Conservation (phyloP, 35 echinoderm and acorn worm genomes). For the Diadema setosum region DNA sequence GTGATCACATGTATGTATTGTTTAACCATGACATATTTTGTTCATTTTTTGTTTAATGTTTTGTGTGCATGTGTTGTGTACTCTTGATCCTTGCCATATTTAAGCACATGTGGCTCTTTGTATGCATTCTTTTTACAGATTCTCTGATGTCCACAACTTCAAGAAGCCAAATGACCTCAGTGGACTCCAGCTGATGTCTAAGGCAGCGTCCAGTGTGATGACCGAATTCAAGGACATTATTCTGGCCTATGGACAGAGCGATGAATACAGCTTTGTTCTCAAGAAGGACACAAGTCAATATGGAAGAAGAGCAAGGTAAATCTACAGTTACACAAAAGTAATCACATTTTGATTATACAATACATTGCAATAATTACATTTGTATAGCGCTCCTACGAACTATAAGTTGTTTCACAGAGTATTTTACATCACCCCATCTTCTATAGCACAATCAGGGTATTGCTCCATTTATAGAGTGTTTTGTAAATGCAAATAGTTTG, state of each 20-base stretch:
- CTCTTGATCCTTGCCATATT: neutral
- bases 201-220: slow-evolving; percentile 82
- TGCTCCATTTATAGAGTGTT: too few species aligned
- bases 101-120: neutral
- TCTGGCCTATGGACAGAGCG: slow-evolving; percentile 93
- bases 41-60: neutral
- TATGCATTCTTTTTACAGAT: slow-evolving; percentile 22
- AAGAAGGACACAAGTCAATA: slow-evolving; percentile 88
- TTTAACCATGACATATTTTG: neutral
- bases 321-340: neutral
- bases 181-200: slow-evolving; percentile 64
- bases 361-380: too few species aligned
- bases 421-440: too few species aligned
- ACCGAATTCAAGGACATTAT: slow-evolving; percentile 90
- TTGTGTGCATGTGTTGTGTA: neutral
- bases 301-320: slow-evolving; percentile 87
- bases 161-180: slow-evolving; percentile 84
- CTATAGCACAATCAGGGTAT: too few species aligned
- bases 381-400: too few species aligned
- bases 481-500: too few species aligned
- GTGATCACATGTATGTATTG: too few species aligned
- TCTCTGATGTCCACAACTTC: slow-evolving; percentile 91
- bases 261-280: slow-evolving; percentile 95
- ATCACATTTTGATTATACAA: too few species aligned
- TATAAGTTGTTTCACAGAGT: too few species aligned